phyloP scores from a whole-genome alignment of 2,113 vertebrate species.

The Brachyhypopomus occidentalis region DNA sequence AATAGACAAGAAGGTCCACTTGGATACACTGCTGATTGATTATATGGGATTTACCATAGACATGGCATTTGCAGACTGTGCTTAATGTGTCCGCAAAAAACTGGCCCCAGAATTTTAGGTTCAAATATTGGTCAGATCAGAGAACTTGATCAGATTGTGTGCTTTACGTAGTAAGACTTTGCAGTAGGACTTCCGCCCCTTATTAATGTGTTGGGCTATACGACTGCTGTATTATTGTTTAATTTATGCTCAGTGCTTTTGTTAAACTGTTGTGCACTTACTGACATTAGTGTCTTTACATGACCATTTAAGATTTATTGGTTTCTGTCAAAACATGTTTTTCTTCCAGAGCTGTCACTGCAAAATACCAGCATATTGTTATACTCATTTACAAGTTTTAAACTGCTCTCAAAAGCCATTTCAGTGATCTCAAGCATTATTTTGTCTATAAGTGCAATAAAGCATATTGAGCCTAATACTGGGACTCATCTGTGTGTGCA shows the following conservation, averaged over 20 bases:
- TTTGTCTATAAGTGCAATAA: constrained; percentile 13
- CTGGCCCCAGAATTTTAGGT: too few species aligned
- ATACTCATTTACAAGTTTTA: not conserved
- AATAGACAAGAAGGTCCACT: too few species aligned
- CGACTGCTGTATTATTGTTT: not conserved
- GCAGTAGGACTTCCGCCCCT: too few species aligned
- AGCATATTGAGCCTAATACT: constrained; percentile 11
- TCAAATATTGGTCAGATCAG: too few species aligned
- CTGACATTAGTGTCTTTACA: not conserved
- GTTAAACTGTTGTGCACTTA: not conserved
- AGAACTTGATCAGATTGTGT: too few species aligned
- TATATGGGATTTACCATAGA: too few species aligned
- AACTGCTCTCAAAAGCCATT: constrained; percentile 29
- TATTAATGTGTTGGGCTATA: not conserved
- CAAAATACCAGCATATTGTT: not conserved
- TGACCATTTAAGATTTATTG: not conserved
- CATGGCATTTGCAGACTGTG: too few species aligned
- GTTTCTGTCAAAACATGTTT: not conserved
- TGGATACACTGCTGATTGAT: too few species aligned
- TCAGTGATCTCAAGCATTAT: not conserved
- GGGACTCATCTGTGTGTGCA: constrained; percentile 13
- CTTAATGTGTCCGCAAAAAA: too few species aligned
- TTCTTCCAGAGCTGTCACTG: not conserved
- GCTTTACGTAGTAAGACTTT: too few species aligned
- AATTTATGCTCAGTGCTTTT: not conserved